phyloP scores from a whole-genome alignment of 2,797 vertebrate species.

The Sparidentex hasta region DNA sequence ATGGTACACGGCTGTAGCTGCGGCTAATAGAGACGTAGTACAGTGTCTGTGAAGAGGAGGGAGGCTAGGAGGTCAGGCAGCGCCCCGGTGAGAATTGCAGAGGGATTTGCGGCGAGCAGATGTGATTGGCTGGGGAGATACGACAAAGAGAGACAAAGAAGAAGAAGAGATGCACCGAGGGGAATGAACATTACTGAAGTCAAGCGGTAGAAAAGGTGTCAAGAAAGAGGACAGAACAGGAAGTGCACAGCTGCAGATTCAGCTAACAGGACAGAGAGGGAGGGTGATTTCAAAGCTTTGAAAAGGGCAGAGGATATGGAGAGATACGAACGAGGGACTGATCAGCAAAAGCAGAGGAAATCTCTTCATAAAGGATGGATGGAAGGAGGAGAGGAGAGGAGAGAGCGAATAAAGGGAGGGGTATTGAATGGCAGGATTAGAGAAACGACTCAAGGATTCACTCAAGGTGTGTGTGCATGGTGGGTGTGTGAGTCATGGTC shows the following conservation, averaged over 20 bases:
- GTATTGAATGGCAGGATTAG: slow-evolving; percentile 36
- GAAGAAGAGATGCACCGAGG: slow-evolving; percentile 9
- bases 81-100: slow-evolving; percentile 30
- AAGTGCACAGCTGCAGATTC: slow-evolving; percentile 44
- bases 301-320: slow-evolving; percentile 30
- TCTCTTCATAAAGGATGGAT: slow-evolving; percentile 52
- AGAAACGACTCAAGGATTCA: slow-evolving; percentile 50
- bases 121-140: slow-evolving; percentile 43
- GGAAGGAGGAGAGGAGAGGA: slow-evolving; percentile 21
- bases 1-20: slow-evolving; percentile 65
- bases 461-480: slow-evolving; percentile 1
- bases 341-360: slow-evolving; percentile 52
- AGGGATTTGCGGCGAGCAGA: slow-evolving; percentile 44
- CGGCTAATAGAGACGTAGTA: slow-evolving; percentile 76
- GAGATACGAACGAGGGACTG: slow-evolving; percentile 30
- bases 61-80: slow-evolving; percentile 54
- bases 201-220: slow-evolving; percentile 18
- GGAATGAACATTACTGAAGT: slow-evolving; percentile 21
- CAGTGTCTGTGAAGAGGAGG: slow-evolving; percentile 39
- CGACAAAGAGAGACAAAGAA: slow-evolving; percentile 2
- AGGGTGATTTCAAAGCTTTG: slow-evolving; percentile 13
- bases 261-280: slow-evolving; percentile 10
- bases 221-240: slow-evolving; percentile 22
- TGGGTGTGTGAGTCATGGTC: slow-evolving; percentile 7
- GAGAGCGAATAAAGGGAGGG: slow-evolving; percentile 14